Conservation (phyloP, 2,797 vertebrate genomes). For the Spinus pinus region DNA sequence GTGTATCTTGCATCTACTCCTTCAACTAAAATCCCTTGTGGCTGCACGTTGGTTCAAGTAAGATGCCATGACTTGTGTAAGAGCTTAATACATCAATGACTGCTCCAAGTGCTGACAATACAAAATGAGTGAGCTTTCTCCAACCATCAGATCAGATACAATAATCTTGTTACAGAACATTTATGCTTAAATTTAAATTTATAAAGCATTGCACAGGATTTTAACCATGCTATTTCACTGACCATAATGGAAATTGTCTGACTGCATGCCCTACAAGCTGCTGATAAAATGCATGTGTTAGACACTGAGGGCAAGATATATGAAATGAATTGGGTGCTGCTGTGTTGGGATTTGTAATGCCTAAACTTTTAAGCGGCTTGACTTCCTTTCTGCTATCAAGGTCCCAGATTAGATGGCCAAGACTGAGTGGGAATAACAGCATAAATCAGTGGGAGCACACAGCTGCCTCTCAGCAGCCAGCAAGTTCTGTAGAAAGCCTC, state of each 20-base stretch:
- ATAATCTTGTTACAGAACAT: constrained; percentile 69
- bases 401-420: constrained; percentile 12
- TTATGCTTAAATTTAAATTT: constrained; percentile 67
- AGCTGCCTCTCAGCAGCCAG: not conserved
- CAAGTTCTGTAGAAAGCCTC: not conserved
- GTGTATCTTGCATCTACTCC: constrained; percentile 28
- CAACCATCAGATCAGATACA: constrained; percentile 50
- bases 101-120: constrained; percentile 53
- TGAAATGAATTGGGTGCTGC: constrained; percentile 37
- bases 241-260: constrained; percentile 58
- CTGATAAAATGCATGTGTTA: constrained; percentile 48
- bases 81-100: constrained; percentile 64
- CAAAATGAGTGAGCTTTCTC: constrained; percentile 57
- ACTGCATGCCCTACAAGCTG: constrained; percentile 57
- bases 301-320: constrained; percentile 37
- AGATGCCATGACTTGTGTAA: constrained; percentile 55
- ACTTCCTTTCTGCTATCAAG: constrained; percentile 35
- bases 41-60: constrained; percentile 39
- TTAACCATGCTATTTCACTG: constrained; percentile 62
- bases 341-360: constrained; percentile 31
- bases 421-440: not conserved
- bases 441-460: constrained; percentile 18
- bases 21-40: constrained; percentile 27
- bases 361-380: constrained; percentile 46
- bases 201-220: constrained; percentile 62